Percentiles rank a stretch among this genome's conserved stretches.
Evolutionary conservation across 2,888 invertebrate genomes (phyloP).

Genomic region (Aphrophora alni): DNA sequence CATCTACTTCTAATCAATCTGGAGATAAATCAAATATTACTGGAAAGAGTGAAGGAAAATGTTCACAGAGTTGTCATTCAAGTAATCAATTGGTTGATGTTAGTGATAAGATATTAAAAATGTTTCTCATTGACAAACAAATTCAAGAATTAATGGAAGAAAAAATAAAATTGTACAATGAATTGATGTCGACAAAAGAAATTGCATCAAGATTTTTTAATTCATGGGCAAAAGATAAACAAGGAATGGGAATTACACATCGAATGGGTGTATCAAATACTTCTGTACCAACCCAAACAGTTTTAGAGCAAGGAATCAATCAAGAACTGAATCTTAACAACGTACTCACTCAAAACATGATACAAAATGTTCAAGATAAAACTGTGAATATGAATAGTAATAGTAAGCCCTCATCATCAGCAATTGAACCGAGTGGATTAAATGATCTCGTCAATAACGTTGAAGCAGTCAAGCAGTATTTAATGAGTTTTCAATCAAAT

Average conservation of each 20-base stretch:
- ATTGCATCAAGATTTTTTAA: constrained; percentile 20
- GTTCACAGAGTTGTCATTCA: background rate
- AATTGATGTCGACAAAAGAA: constrained; percentile 29
- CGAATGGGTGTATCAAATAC: background rate
- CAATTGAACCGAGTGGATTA: background rate
- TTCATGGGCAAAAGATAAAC: constrained; percentile 30
- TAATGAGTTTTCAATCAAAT: background rate
- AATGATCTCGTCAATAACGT: background rate
- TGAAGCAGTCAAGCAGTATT: background rate
- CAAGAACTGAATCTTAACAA: no score
- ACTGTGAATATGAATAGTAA: background rate
- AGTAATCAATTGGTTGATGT: constrained; percentile 12
- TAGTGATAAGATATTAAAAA: constrained; percentile 22
- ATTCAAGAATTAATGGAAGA: constrained; percentile 23
- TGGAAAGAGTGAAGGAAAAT: background rate
- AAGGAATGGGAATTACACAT: background rate
- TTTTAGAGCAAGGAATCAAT: no score
- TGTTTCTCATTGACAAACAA: constrained; percentile 33
- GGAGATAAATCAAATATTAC: background rate
- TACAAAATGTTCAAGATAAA: background rate
- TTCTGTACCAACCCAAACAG: no score
- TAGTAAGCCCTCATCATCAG: background rate
- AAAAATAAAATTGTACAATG: constrained; percentile 34
- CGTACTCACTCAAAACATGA: no score
- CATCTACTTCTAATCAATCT: background rate